Percentiles rank a stretch among this genome's conserved stretches.
These are phyloP conservation scores for Apis dorsata DNA, from an alignment of 1,140 invertebrate genomes.

Conservation along the genomic window DNA sequence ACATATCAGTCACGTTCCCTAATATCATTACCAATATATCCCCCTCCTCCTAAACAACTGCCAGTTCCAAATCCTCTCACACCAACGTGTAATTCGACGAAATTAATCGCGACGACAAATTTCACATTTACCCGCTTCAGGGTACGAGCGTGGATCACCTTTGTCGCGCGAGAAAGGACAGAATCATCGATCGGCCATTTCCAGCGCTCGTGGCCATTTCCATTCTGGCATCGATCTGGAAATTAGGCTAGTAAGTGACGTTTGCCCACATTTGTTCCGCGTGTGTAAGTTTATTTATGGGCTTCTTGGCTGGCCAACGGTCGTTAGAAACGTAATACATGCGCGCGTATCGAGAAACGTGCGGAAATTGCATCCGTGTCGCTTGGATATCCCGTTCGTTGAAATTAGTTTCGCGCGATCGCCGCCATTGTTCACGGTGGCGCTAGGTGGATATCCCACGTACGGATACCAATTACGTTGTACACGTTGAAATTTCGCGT, in stretches of 20 bases:
- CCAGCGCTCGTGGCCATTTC: constrained; percentile 13
- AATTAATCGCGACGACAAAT: constrained; percentile 25
- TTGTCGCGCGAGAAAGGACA: neutral
- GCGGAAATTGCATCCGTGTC: constrained; percentile 23
- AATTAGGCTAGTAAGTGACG: constrained; percentile 55
- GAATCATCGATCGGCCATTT: constrained; percentile 22
- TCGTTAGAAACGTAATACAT: constrained; percentile 14
- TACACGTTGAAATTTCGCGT: too few species aligned
- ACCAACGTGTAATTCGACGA: neutral
- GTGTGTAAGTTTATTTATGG: constrained; percentile 33
- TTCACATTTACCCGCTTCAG: neutral
- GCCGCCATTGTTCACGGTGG: too few species aligned
- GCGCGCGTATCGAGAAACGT: neutral
- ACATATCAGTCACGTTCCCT: neutral
- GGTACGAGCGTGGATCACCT: neutral
- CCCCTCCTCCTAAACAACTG: neutral
- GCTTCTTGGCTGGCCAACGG: constrained; percentile 12
- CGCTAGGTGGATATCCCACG: too few species aligned
- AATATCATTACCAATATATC: neutral
- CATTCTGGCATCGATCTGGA: constrained; percentile 39
- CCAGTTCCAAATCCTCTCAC: neutral
- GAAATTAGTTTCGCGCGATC: neutral
- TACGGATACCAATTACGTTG: too few species aligned
- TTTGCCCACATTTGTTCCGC: constrained; percentile 20
- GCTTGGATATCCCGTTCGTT: neutral